phyloP scores from a whole-genome alignment of 2,888 invertebrate species.

The Schrankia costaestrigalis region DNA sequence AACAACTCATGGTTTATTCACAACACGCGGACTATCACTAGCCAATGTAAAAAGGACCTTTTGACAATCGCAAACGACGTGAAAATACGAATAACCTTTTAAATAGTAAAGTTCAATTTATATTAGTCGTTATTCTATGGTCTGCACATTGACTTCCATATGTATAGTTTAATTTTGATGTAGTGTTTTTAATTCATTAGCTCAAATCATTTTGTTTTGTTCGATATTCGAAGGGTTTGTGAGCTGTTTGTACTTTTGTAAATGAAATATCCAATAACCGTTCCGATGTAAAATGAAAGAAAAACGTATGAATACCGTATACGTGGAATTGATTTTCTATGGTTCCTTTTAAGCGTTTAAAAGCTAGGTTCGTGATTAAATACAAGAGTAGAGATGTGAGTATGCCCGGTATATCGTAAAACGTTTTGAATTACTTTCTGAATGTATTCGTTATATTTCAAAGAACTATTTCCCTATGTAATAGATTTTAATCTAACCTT shows the following conservation, averaged over 20 bases:
- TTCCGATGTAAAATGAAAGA: slow-evolving; percentile 5
- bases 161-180: slow-evolving; percentile 44
- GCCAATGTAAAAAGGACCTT: slow-evolving; percentile 52
- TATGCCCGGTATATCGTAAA: too few relatives aligned
- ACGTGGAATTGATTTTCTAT: slow-evolving; percentile 6
- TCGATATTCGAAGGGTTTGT: background rate
- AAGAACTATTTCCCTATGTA: too few relatives aligned
- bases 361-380: background rate
- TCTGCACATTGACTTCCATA: slow-evolving; percentile 38
- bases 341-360: slow-evolving; percentile 3
- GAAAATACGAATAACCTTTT: slow-evolving; percentile 23
- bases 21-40: slow-evolving; percentile 49
- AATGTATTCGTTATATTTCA: too few relatives aligned
- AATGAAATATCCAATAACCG: slow-evolving; percentile 20
- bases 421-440: too few relatives aligned
- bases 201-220: slow-evolving; percentile 3
- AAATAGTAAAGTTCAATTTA: slow-evolving; percentile 36
- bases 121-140: slow-evolving; percentile 38
- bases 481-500: too few relatives aligned
- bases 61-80: slow-evolving; percentile 38
- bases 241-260: slow-evolving; percentile 4
- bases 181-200: slow-evolving; percentile 55
- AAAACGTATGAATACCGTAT: background rate
- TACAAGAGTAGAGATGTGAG: too few relatives aligned
- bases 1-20: slow-evolving; percentile 79